Base-by-base conservation (phyloP, 2,797 vertebrate species). In the Cottoperca gobio region DNA sequence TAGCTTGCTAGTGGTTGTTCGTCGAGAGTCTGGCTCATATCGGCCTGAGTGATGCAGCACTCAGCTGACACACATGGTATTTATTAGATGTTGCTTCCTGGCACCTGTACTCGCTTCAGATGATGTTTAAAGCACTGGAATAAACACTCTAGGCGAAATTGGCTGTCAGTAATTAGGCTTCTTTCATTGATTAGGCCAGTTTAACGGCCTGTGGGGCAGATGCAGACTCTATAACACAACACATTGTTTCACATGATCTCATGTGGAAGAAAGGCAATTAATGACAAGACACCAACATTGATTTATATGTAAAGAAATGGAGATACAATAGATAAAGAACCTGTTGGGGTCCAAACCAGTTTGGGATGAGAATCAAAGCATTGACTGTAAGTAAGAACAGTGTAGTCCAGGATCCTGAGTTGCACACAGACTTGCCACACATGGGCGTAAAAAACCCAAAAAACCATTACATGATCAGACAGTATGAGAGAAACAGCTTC, bases 391-490 rank as follows among this genome's bases (percentile, higher is more conserved):
- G 8, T 33, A 21, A 64, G 24, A 55, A 58, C 37, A 39, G 7
- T 43, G 28, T 0, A 26, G 6, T 35, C 31, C 37, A 6, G 73
- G 39, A 26, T 2, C 5, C 19, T 2, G 19, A 37, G 7, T 33
- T 23, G 16, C 39, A 49, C 16, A 28, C 28, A 10, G 59, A 45
- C 45, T 21, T 24, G 16, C 60, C 37, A 52, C 8, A 42, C 73
- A 52, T 21, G 43, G 26, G n/a, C n/a, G n/a, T n/a, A n/a, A n/a
- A n/a, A n/a, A n/a, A n/a, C n/a, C n/a, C n/a, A n/a, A n/a, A n/a
- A n/a, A n/a, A n/a, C n/a, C n/a, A n/a, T n/a, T 54, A 72, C 52
- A 53, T 48, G 70, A 82, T 81, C 45, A 72, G 50, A 67, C 12
- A 23, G 39, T 3, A 73, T 79, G 76, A 82, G 68, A 52, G 37